A percentile compares a stretch with the other conserved stretches of the same genome.
Conservation (phyloP, 2,888 invertebrate genomes). For the Scaptomyza caliginosa region DNA sequence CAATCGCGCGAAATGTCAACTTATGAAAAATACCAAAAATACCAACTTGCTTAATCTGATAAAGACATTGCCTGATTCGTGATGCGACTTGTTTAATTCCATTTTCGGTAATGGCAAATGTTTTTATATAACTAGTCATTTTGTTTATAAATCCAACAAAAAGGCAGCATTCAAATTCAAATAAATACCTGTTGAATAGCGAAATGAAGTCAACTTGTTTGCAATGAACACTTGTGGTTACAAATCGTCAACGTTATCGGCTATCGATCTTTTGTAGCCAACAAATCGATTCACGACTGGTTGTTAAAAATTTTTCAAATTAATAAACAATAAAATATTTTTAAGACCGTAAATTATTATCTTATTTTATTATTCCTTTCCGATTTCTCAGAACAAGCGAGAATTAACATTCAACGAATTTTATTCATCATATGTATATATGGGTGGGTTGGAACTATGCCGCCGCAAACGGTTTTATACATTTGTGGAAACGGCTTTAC, state of each 20-base stretch:
- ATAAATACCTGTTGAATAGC: background rate
- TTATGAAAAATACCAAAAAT: constrained; percentile 10
- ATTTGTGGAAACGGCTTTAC: too few species aligned
- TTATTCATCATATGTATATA: too few species aligned
- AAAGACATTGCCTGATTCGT: background rate
- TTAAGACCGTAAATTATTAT: too few species aligned
- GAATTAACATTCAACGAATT: too few species aligned
- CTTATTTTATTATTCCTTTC: too few species aligned
- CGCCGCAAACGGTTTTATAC: too few species aligned
- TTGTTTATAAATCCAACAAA: background rate
- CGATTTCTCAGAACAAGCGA: too few species aligned
- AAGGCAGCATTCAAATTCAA: background rate
- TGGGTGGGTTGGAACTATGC: too few species aligned
- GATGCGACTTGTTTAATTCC: background rate
- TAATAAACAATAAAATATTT: too few species aligned
- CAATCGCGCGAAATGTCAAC: background rate
- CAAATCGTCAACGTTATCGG: background rate
- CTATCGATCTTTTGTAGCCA: background rate
- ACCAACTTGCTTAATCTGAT: background rate
- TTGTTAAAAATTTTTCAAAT: background rate
- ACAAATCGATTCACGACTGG: background rate
- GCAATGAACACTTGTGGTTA: background rate
- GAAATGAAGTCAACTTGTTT: background rate
- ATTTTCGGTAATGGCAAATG: too few species aligned
- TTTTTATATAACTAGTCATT: too few species aligned